A percentile compares a stretch with the other conserved stretches of the same genome.
Evolutionary conservation across 64 coral and sea anemone species (phyloP).

Genomic region (Astreopora myriophthalma): DNA sequence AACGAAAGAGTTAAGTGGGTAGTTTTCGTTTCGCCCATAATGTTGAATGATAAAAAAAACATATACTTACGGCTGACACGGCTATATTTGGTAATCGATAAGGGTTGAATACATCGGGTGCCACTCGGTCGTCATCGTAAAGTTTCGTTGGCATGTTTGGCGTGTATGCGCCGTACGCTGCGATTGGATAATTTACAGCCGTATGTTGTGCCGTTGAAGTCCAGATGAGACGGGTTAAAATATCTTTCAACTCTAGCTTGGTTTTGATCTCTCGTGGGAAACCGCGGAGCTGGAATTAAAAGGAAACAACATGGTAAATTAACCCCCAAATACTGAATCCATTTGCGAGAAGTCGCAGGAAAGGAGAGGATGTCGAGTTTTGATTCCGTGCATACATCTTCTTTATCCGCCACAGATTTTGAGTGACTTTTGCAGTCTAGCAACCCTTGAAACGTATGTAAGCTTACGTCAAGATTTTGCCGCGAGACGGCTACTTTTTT

Average conservation of each 20-base stretch:
- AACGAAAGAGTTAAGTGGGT: too few relatives aligned
- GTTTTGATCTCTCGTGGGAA: slow-evolving; percentile 64
- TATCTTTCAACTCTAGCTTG: slow-evolving; percentile 19
- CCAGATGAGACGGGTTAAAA: slow-evolving; percentile 76
- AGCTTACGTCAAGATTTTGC: too few relatives aligned
- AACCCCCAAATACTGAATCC: background rate
- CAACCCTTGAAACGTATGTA: too few relatives aligned
- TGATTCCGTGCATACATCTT: too few relatives aligned
- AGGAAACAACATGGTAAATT: background rate
- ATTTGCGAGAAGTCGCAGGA: too few relatives aligned
- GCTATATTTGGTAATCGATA: slow-evolving; percentile 72
- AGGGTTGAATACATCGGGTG: slow-evolving; percentile 52
- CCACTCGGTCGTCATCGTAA: slow-evolving; percentile 75
- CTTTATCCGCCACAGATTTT: too few relatives aligned
- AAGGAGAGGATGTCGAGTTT: too few relatives aligned
- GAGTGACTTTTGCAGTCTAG: too few relatives aligned
- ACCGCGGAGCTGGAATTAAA: slow-evolving; percentile 68
- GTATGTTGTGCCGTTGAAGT: slow-evolving; percentile 76
- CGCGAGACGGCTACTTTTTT: too few relatives aligned
- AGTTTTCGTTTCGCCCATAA: too few relatives aligned
- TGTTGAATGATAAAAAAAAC: background rate
- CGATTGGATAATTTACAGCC: slow-evolving; percentile 86
- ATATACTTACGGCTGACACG: slow-evolving; percentile 75
- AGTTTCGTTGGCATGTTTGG: slow-evolving; percentile 91
- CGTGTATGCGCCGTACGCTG: slow-evolving; percentile 81